Evolutionary conservation across 2,888 invertebrate species (phyloP), one percentile per base, ranked within the genome.

Genomic region (Panzeria rudis): DNA sequence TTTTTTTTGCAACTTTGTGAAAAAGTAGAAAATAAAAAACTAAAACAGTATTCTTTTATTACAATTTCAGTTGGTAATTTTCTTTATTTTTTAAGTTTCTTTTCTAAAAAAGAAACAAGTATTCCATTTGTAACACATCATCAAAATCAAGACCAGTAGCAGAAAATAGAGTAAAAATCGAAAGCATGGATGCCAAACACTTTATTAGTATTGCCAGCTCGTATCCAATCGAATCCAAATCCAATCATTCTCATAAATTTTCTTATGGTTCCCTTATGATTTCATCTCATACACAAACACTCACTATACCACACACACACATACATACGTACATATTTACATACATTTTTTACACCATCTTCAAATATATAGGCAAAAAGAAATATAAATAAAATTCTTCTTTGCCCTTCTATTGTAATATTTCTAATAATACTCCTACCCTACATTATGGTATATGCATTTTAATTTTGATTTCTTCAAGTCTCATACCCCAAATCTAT

Each of bases 241-340:
- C 69, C 69, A 76, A 81, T 81, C 75, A 69, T 69, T 75, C 17
- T 69, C 81, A 75, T 76, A 76, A 81, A 69, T 75, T 81, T 32
- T 62, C 29, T 81, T 75, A 81, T 76, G 52, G 62, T 61, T 75
- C 81, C 81, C 75, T 69, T 75, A 69, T 81, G 75, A 62, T 62
- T 81, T 75, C 17, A 68, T 52, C 29, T 62, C n/a, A 23, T 29
- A 23, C 32, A 23, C 23, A 62, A 44, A 47, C 38, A 35, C 23
- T 20, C 15, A 41, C 20, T 11, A 13, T 47, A 50, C 15, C 5
- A n/a, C 44, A 44, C 5, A 3, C 44, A 44, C 15, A 71, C 38
- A 41, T 47, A 50, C 17, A 59, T n/a, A 61, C 61, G 50, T 13
- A 11, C 38, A 61, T 4, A 64, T 38, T 13, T 5, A 35, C 44